Evolutionary conservation across 1,140 invertebrate genomes (phyloP), one percentile per base, ranked within the genome.

Genomic region (Drosophila trapezifrons): DNA sequence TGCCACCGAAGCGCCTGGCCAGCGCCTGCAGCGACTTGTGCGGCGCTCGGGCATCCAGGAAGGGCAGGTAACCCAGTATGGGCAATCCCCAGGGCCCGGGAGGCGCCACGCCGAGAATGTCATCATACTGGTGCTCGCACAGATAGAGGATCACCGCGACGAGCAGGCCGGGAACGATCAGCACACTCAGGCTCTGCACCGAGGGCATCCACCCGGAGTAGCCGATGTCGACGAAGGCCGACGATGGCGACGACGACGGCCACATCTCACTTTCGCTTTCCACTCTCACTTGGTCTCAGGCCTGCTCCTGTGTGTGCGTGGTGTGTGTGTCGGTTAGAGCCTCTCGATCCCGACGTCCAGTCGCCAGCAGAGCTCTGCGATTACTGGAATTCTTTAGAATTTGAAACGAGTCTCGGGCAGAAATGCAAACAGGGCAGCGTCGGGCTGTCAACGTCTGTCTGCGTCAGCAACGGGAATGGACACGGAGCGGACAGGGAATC

Each of bases 31-130:
- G 90, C 2, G 95, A 95, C 40, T 94, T 78, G 85, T 98, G 95
- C 0, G 97, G 96, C 5, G 94, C 92, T 18, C 92, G 76, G 0
- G 93, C 84, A 79, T 97, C 93, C 5, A 98, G 77, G 84, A 95
- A 96, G 0, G 95, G 95, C 25, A 98, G 87, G 79, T 96, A 97
- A 0, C 97, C 97, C 1, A 98, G 46, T 4, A 97, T 76, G 0
- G 97, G 97, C 15, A 97, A 57, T 2, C 95, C 95, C 92, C 93
- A 94, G 0, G 97, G 97, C 1, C 97, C 97, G 0, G 96, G 96
- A 0, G 97, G 96, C 12, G 47, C 20, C 2, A 66, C 59, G 0
- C 83, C 79, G 5, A 85, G 43, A 1, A 81, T 25, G 3, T 72
- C 70, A 2, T 46, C 69, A 20, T 81, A 81, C 17, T 77, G 80